Base-by-base conservation (phyloP, 2,888 invertebrate species). In the Melipona beecheii region DNA sequence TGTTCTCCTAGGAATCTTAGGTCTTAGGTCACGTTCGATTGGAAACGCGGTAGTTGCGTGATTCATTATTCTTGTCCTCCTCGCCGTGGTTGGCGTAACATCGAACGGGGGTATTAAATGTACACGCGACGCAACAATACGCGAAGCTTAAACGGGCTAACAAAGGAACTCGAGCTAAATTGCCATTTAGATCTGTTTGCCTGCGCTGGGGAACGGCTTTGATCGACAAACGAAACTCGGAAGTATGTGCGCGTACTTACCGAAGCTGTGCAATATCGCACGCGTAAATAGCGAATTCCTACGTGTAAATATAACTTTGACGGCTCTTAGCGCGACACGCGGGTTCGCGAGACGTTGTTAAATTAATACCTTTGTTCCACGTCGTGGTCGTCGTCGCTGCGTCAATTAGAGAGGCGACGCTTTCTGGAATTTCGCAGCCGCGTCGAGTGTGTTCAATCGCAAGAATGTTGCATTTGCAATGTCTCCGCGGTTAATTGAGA, bases 241-340 rank as follows among this genome's bases (percentile, higher is more conserved):
- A 75, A 69, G 17, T 50, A 60, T 19, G 21, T 19, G 24, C 6
- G 21, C n/a, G 24, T 4, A 31, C 36, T 24, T 68, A n/a, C 19
- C 13, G 2, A 24, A 69, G 24, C 4, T 27, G 43, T 36, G 31
- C 17, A 68, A 52, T 52, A 58, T 62, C 36, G 19, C 24, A 21
- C 11, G 50, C 60, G 70, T 27, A 77, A 77, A 64, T 43, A 54
- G 54, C 15, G 19, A 60, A 58, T 77, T 70, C n/a, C 27, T 19
- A 21, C 4, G 21, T 21, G 64, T 27, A 77, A 62, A 64, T 70
- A 43, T 70, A 70, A 43, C 70, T 43, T 27, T 64, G 24, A 60
- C 17, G 9, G 27, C 13, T 36, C 64, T 54, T 71, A 24, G 24
- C 19, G 52, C 2, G 27, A 62, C 43, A 43, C 13, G 21, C 49